Base-by-base conservation (phyloP, 1,140 invertebrate species). In the Zophobas morio region DNA sequence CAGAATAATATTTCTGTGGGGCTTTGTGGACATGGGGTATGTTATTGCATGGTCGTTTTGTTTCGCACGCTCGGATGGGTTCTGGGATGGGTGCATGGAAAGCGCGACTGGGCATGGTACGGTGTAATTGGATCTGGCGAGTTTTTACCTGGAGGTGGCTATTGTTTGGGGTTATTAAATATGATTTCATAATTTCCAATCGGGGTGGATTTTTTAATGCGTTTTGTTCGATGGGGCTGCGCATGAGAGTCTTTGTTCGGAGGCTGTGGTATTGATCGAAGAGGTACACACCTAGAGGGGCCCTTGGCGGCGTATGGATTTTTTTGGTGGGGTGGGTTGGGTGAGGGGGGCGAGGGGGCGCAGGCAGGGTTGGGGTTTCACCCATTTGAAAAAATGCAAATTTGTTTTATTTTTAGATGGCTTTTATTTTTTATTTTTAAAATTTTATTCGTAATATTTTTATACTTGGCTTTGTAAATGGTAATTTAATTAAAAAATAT, bases 11-110 rank as follows among this genome's bases (percentile, higher is more conserved):
- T 54, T 73, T 54, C 71, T 34, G 71, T 73, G 49, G 47, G 53
- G 47, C n/a, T 51, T 57, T 78, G 74, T 20, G 8, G 60, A 79
- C 32, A 82, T 82, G 81, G 74, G 81, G 81, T 82, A 82, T 66
- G 80, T 80, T 79, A 75, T 79, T 76, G 72, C 78, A 78, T 75
- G 75, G 40, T 70, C 54, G 76, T 49, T 56, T 36, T 72, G 47
- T 72, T 51, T 51, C 39, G 33, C 33, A 56, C 53, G 71, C 35
- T 54, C 56, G 71, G 56, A 54, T 73, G 49, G 32, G 3, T 73
- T 73, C 56, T n/a, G 51, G 6, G 34, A 36, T 63, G 34, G 35
- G 32, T 36, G 35, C 6, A 37, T 3, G 5, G 37, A 37, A 73
- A 73, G 39, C 40, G 20, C 3, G 5, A 73, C 5, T 3, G 20